A percentile compares a stretch with the other conserved stretches of the same genome.
phyloP scores from a whole-genome alignment of 2,797 vertebrate genomes.

The Syngnathus rostellatus region DNA sequence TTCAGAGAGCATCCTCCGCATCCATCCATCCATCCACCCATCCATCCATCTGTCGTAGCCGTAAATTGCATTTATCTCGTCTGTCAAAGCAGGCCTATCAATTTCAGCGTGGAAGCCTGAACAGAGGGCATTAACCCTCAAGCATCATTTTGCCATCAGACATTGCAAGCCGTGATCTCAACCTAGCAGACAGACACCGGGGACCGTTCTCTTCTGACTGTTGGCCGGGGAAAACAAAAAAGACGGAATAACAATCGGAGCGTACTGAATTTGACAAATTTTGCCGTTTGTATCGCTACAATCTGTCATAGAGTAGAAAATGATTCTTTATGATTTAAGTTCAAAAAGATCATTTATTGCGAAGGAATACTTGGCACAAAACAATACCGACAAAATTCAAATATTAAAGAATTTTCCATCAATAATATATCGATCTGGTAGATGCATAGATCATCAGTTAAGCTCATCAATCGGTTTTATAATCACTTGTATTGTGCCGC shows the following conservation, averaged over 20 bases:
- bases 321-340: background rate
- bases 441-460: too few relatives aligned
- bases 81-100: slow-evolving; percentile 55
- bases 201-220: slow-evolving; percentile 31
- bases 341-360: background rate
- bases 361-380: too few relatives aligned
- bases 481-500: too few relatives aligned
- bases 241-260: slow-evolving; percentile 20
- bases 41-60: slow-evolving; percentile 54
- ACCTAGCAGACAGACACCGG: slow-evolving; percentile 35
- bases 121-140: slow-evolving; percentile 55
- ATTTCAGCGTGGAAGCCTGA: slow-evolving; percentile 40
- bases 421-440: too few relatives aligned
- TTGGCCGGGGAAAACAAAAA: slow-evolving; percentile 20
- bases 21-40: slow-evolving; percentile 64
- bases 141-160: slow-evolving; percentile 35
- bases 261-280: too few relatives aligned
- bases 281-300: background rate
- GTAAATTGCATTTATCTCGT: slow-evolving; percentile 58
- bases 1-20: slow-evolving; percentile 53
- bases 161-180: slow-evolving; percentile 41
- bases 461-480: too few relatives aligned
- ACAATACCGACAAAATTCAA: background rate
- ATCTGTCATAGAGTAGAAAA: background rate
- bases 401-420: background rate